Evolutionary conservation across 2,797 vertebrate genomes (phyloP).

Genomic region (Emys orbicularis): DNA sequence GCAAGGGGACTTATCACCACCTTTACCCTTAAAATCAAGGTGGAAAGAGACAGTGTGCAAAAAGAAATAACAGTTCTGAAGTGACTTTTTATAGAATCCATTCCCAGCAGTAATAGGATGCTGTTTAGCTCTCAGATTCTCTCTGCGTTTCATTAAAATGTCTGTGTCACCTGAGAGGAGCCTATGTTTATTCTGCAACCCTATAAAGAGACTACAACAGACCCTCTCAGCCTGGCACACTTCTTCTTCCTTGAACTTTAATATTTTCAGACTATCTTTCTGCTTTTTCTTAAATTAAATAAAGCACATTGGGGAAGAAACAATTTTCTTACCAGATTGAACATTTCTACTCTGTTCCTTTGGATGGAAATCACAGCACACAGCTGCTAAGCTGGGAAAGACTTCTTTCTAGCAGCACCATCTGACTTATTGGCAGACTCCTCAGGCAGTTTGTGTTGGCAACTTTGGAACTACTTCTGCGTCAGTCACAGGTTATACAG

Average conservation of each 20-base stretch:
- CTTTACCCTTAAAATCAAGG: background rate
- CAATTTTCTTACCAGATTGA: constrained; percentile 8
- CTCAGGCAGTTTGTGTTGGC: background rate
- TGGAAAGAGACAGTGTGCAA: constrained; percentile 26
- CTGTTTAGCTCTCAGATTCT: background rate
- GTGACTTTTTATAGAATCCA: constrained; percentile 26
- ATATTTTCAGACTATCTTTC: constrained; percentile 12
- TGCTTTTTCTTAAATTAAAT: background rate
- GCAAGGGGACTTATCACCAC: background rate
- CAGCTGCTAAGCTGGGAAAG: background rate
- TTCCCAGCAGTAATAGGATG: constrained; percentile 4
- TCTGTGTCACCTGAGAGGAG: background rate
- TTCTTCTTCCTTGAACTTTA: background rate
- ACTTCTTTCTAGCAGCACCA: background rate
- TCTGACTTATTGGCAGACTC: background rate
- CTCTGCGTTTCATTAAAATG: constrained; percentile 19
- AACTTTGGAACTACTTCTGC: background rate
- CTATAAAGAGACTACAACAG: background rate
- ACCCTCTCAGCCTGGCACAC: background rate
- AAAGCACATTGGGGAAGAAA: background rate
- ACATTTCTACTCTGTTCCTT: background rate
- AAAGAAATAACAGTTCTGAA: constrained; percentile 29
- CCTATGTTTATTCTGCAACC: background rate
- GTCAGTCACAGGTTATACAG: background rate
- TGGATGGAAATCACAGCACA: background rate